phyloP scores from a whole-genome alignment of 2,888 invertebrate genomes.

The Pardosa pseudoannulata region DNA sequence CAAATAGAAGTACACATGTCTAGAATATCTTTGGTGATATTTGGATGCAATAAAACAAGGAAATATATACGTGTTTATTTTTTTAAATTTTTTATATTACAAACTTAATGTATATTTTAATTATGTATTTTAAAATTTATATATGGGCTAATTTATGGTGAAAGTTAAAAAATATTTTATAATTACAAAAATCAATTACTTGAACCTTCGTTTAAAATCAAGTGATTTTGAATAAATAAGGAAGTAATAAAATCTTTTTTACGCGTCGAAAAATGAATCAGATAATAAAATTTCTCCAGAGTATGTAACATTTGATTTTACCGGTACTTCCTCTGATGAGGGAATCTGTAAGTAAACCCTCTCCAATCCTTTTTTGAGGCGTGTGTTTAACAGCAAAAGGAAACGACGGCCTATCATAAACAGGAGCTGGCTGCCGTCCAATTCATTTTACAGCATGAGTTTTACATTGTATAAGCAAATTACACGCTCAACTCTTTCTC shows the following conservation, averaged over 20 bases:
- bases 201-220: no score
- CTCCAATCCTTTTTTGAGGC: conserved; percentile 7
- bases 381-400: background rate
- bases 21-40: no score
- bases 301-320: background rate
- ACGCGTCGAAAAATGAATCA: background rate
- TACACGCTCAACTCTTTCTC: conserved; percentile 21
- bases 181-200: no score
- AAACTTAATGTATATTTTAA: no score
- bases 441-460: conserved; percentile 46
- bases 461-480: conserved; percentile 46
- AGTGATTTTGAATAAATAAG: no score
- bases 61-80: no score
- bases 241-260: background rate
- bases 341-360: background rate
- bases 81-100: no score
- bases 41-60: no score
- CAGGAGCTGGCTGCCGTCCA: conserved; percentile 49
- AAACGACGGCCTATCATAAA: conserved; percentile 24
- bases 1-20: no score
- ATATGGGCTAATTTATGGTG: no score
- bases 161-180: no score
- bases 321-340: background rate
- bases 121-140: no score
- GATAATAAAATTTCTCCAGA: background rate